Conservation (phyloP, 2,113 vertebrate species). For the Apodemus sylvaticus region DNA sequence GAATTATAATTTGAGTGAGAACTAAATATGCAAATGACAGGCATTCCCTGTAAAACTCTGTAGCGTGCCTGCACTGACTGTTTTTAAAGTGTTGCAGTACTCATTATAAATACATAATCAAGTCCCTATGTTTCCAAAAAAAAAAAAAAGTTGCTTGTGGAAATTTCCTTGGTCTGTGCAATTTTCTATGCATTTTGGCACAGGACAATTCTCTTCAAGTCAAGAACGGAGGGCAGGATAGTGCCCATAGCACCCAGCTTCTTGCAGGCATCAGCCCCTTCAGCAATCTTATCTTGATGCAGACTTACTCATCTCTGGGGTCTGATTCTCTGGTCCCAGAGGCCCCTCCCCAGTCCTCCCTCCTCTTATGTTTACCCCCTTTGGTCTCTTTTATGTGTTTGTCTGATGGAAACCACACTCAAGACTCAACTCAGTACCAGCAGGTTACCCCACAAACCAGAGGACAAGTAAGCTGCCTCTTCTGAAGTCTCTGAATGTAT, state of each 20-base stretch:
- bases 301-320: background rate
- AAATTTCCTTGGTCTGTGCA: background rate
- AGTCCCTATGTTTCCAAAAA: background rate
- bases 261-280: background rate
- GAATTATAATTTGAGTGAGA: constrained; percentile 30
- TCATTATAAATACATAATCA: background rate
- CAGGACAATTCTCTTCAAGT: background rate
- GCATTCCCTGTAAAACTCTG: background rate
- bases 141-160: background rate
- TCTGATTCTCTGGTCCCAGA: background rate
- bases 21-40: constrained; percentile 11
- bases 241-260: background rate
- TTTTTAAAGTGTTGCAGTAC: background rate
- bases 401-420: background rate
- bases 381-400: background rate
- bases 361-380: background rate
- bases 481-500: background rate
- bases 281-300: background rate
- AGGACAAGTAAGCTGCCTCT: background rate
- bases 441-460: background rate
- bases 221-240: background rate
- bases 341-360: no score
- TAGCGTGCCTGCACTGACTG: background rate
- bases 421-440: background rate
- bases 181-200: background rate